Evolutionary conservation across 1,140 invertebrate genomes (phyloP).

Genomic region (Ips typographus): DNA sequence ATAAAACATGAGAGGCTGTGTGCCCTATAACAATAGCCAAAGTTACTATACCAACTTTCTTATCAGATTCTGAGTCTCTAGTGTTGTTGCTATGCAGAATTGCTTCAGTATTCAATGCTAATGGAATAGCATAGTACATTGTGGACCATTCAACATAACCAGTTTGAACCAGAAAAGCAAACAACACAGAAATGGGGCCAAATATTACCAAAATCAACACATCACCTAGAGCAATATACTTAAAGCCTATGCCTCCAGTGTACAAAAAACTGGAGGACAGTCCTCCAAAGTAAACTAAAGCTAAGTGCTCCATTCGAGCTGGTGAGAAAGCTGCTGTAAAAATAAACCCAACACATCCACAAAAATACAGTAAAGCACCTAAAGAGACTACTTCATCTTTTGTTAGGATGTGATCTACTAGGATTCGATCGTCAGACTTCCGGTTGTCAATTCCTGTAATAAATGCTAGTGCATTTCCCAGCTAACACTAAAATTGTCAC

Average conservation of each 20-base stretch:
- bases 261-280: slow-evolving; percentile 93
- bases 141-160: slow-evolving; percentile 82
- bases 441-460: slow-evolving; percentile 76
- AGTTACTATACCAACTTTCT: slow-evolving; percentile 85
- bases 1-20: slow-evolving; percentile 87
- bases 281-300: slow-evolving; percentile 92
- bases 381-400: slow-evolving; percentile 76
- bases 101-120: slow-evolving; percentile 92
- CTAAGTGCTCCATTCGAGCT: slow-evolving; percentile 91
- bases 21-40: slow-evolving; percentile 91
- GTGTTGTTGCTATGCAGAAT: slow-evolving; percentile 95
- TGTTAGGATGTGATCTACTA: slow-evolving; percentile 86
- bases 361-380: slow-evolving; percentile 83
- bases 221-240: slow-evolving; percentile 91
- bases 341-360: slow-evolving; percentile 88
- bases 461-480: background rate
- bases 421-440: slow-evolving; percentile 88
- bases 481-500: slow-evolving; percentile 6
- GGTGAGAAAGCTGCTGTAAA: slow-evolving; percentile 77
- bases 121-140: slow-evolving; percentile 89
- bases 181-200: slow-evolving; percentile 92
- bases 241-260: slow-evolving; percentile 91
- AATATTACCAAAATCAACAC: slow-evolving; percentile 90
- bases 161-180: slow-evolving; percentile 90
- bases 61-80: slow-evolving; percentile 83